phyloP scores from a whole-genome alignment of 2,888 invertebrate species.

The Apodemia mormo region DNA sequence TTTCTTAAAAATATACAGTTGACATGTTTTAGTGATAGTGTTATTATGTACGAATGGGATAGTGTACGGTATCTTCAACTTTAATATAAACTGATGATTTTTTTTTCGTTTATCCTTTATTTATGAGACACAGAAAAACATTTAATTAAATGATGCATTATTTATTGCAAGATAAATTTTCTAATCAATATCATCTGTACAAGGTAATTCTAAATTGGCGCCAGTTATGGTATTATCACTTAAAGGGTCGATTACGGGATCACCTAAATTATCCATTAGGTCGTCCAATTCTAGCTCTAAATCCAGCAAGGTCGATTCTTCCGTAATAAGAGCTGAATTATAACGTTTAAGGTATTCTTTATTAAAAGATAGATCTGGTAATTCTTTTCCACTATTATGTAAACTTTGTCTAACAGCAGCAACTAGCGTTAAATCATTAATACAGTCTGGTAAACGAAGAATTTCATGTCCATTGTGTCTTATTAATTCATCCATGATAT shows the following conservation, averaged over 20 bases:
- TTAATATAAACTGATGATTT: too few species aligned
- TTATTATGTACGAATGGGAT: too few species aligned
- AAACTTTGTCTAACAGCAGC: slow-evolving; percentile 19
- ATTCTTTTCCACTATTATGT: background rate
- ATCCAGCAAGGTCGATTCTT: slow-evolving; percentile 24
- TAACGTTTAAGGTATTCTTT: background rate
- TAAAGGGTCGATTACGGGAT: background rate
- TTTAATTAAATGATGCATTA: too few species aligned
- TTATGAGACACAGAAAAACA: too few species aligned
- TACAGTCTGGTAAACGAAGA: slow-evolving; percentile 27
- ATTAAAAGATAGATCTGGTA: background rate
- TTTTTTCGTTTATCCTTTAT: too few species aligned
- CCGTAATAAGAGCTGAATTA: slow-evolving; percentile 17
- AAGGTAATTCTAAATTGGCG: slow-evolving; percentile 24
- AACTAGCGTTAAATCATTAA: slow-evolving; percentile 27
- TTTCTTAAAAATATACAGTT: too few species aligned
- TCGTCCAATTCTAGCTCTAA: slow-evolving; percentile 25
- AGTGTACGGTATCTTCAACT: too few species aligned
- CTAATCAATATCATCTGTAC: background rate
- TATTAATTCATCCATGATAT: slow-evolving; percentile 25
- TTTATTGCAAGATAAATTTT: background rate
- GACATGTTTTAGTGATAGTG: too few species aligned
- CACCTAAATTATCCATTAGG: slow-evolving; percentile 20
- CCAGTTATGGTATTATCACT: background rate
- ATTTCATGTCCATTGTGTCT: slow-evolving; percentile 27